phyloP scores from a whole-genome alignment of 2,888 invertebrate genomes.

The Drosophila basisetae region DNA sequence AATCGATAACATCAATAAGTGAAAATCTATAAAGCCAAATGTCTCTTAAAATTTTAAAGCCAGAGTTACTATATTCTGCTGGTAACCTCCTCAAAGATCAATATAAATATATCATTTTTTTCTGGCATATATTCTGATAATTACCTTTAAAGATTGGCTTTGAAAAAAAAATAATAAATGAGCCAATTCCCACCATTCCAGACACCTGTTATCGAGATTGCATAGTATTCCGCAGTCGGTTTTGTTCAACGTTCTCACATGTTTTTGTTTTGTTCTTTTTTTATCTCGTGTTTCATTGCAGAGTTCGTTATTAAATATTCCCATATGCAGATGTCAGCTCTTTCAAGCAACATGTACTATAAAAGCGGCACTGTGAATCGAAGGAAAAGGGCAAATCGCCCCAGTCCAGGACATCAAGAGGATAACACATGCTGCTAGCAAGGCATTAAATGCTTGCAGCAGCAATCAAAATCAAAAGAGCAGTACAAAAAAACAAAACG shows the following conservation, averaged over 20 bases:
- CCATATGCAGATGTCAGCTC: conserved; percentile 67
- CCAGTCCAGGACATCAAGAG: conserved; percentile 55
- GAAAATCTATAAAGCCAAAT: neutral
- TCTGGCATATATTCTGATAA: neutral
- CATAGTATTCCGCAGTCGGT: neutral
- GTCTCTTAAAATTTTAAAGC: neutral
- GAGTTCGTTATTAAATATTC: conserved; percentile 33
- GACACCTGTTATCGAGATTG: neutral
- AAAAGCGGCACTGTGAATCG: conserved; percentile 70
- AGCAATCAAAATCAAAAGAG: conserved; percentile 37
- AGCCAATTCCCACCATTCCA: neutral
- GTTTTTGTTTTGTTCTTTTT: conserved; percentile 3
- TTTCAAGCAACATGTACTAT: conserved; percentile 72
- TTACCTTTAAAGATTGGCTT: neutral
- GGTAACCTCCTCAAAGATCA: neutral
- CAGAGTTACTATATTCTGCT: neutral
- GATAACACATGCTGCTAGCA: conserved; percentile 46
- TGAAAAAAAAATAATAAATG: too few species aligned
- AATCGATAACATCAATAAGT: neutral
- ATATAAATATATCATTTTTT: neutral
- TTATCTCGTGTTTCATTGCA: conserved; percentile 38
- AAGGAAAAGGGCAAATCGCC: conserved; percentile 71
- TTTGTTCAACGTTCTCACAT: neutral
- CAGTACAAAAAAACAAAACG: conserved; percentile 17
- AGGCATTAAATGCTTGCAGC: conserved; percentile 31